Evolutionary conservation across 2,113 vertebrate genomes (phyloP).

Genomic region (Solea solea): DNA sequence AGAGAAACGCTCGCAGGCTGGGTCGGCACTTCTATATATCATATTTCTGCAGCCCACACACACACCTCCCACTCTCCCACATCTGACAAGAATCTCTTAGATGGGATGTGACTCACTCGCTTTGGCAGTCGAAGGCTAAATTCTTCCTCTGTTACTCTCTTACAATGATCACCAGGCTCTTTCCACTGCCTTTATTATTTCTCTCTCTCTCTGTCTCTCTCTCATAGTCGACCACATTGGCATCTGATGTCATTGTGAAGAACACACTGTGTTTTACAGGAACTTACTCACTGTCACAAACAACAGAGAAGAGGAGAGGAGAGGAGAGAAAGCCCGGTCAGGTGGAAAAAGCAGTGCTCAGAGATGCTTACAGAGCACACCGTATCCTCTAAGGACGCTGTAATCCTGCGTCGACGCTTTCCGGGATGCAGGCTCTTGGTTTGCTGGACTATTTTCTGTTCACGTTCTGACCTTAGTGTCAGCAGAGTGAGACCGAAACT

Average conservation of each 20-base stretch:
- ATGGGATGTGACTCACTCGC: slow-evolving; percentile 78
- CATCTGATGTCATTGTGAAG: slow-evolving; percentile 16
- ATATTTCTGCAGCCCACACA: slow-evolving; percentile 73
- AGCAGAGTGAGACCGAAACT: slow-evolving; percentile 69
- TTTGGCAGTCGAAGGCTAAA: slow-evolving; percentile 72
- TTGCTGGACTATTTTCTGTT: slow-evolving; percentile 59
- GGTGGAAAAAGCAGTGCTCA: slow-evolving; percentile 38
- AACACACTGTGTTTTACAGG: slow-evolving; percentile 21
- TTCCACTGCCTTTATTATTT: slow-evolving; percentile 40
- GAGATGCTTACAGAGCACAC: slow-evolving; percentile 60
- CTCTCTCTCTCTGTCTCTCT: background rate
- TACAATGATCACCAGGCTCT: slow-evolving; percentile 54
- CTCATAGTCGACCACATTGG: slow-evolving; percentile 20
- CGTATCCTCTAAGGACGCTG: slow-evolving; percentile 62
- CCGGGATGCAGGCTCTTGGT: slow-evolving; percentile 56
- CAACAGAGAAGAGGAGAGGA: background rate
- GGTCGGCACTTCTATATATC: slow-evolving; percentile 66
- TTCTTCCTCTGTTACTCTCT: slow-evolving; percentile 71
- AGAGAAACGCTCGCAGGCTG: slow-evolving; percentile 63
- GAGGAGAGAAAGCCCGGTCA: slow-evolving; percentile 31
- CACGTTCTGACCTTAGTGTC: slow-evolving; percentile 70
- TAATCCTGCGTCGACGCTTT: slow-evolving; percentile 72
- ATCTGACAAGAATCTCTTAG: slow-evolving; percentile 72
- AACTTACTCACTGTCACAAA: slow-evolving; percentile 30
- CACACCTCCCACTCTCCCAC: slow-evolving; percentile 71